Conservation (phyloP, 2,113 vertebrate species). For the Alectura lathami region DNA sequence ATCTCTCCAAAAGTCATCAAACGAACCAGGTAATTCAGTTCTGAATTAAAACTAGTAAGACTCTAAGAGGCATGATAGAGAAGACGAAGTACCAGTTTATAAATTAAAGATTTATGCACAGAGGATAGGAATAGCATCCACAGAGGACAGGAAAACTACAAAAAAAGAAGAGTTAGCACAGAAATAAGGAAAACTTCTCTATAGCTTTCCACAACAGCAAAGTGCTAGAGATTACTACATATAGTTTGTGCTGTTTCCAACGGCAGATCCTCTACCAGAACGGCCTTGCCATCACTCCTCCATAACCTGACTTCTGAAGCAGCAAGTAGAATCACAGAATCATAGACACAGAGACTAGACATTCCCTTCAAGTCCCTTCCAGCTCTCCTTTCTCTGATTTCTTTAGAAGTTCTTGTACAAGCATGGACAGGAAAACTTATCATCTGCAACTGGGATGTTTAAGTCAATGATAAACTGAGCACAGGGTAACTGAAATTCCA, state of each 20-base stretch:
- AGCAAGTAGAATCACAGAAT: too few species aligned
- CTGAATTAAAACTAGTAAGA: background rate
- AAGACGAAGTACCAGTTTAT: background rate
- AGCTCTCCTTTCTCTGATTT: background rate
- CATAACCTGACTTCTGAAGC: background rate
- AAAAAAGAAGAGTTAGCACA: background rate
- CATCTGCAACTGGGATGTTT: background rate
- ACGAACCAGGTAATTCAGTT: background rate
- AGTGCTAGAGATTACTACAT: background rate
- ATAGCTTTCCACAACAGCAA: background rate
- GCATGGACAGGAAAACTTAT: background rate
- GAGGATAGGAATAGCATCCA: background rate
- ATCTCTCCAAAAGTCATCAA: background rate
- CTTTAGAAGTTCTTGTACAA: background rate
- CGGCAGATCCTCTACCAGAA: background rate
- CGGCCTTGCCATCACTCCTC: fast-evolving
- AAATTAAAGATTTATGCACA: fast-evolving
- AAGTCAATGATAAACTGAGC: background rate
- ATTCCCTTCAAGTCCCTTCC: background rate
- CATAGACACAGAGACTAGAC: background rate
- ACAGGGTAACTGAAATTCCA: background rate
- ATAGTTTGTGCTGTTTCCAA: background rate
- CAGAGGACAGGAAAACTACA: fast-evolving
- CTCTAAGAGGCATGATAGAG: background rate
- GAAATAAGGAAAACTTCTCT: background rate